Evolutionary conservation across 2,888 invertebrate genomes (phyloP).

Genomic region (Andrena hattorfiana): DNA sequence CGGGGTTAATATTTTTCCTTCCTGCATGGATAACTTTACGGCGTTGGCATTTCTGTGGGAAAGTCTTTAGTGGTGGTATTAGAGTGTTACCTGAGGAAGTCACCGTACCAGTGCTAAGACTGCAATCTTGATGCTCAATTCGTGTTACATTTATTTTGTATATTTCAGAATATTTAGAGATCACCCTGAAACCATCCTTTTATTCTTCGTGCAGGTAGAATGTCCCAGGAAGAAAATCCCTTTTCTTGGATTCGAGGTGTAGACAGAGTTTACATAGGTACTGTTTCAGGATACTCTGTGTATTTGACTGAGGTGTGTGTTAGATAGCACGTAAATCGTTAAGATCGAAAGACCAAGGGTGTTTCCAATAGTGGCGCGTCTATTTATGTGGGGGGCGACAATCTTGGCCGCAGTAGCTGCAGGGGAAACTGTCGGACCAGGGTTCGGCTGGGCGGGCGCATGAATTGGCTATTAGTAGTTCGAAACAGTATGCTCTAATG

Average conservation of each 20-base stretch:
- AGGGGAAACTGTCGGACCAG: conserved; percentile 57
- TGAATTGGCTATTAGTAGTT: conserved; percentile 86
- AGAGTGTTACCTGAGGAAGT: too few relatives aligned
- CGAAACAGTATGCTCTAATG: conserved; percentile 85
- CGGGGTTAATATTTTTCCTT: not conserved
- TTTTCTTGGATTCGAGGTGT: too few relatives aligned
- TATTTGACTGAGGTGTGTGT: not conserved
- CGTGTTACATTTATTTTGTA: too few relatives aligned
- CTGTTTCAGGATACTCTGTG: too few relatives aligned
- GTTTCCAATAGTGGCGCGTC: conserved; percentile 32
- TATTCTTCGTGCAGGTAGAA: too few relatives aligned
- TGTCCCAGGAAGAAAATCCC: too few relatives aligned
- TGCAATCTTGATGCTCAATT: too few relatives aligned
- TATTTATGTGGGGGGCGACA: conserved; percentile 67
- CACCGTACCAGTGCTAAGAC: too few relatives aligned
- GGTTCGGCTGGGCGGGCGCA: conserved; percentile 73
- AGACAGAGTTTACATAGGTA: too few relatives aligned
- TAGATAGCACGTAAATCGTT: conserved; percentile 19
- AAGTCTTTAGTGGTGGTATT: not conserved
- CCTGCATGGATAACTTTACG: conserved; percentile 1
- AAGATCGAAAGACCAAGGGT: conserved; percentile 24
- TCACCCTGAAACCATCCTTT: too few relatives aligned
- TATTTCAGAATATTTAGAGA: too few relatives aligned
- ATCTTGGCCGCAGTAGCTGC: conserved; percentile 65
- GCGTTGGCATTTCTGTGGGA: not conserved